Conservation (phyloP, 2,113 vertebrate genomes). For the Dasyornis broadbenti region DNA sequence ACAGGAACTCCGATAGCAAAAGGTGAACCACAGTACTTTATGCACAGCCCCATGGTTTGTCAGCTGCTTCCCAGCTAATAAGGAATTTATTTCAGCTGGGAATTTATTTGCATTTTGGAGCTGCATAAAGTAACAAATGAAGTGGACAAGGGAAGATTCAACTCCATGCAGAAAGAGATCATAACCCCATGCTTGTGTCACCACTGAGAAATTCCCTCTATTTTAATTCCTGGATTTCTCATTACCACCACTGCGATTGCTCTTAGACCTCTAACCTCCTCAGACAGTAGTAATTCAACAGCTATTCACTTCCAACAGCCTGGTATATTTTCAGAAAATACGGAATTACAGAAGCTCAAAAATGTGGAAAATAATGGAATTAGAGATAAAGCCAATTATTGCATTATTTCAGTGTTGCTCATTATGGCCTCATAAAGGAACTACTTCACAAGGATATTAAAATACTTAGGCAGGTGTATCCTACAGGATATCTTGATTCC, state of each 20-base stretch:
- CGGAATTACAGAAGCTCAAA: background rate
- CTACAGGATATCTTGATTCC: background rate
- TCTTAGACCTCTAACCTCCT: background rate
- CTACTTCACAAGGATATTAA: background rate
- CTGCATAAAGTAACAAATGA: background rate
- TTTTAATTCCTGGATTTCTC: background rate
- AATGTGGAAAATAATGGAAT: background rate
- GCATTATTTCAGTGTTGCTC: background rate
- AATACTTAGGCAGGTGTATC: background rate
- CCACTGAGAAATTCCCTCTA: background rate
- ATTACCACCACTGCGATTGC: background rate
- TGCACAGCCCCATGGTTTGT: background rate
- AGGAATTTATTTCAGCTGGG: background rate
- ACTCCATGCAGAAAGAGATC: background rate
- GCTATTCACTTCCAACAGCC: slow-evolving; percentile 55
- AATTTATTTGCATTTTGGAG: background rate
- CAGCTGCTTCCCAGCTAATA: background rate
- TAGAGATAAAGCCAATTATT: background rate
- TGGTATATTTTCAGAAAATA: background rate
- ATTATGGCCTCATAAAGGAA: background rate
- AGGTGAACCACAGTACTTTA: background rate
- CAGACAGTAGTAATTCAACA: background rate
- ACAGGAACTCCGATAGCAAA: background rate
- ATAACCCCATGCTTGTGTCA: background rate
- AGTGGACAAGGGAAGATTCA: background rate